phyloP scores from a whole-genome alignment of 2,113 vertebrate genomes.

The Rana temporaria region DNA sequence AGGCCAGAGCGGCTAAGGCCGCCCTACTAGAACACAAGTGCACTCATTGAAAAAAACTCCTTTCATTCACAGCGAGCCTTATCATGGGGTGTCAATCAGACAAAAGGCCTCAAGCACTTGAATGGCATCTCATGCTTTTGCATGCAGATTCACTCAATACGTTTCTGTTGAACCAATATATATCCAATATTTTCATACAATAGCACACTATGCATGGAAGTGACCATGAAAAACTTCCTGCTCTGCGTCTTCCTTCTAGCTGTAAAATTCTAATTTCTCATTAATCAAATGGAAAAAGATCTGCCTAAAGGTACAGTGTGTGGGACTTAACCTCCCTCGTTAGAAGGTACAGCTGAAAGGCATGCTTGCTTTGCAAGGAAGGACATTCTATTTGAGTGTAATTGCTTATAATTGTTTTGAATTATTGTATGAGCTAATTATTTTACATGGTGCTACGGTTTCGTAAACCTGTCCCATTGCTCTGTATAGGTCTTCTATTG shows the following conservation, averaged over 20 bases:
- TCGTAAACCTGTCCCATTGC: not conserved
- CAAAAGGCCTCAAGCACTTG: too few species aligned
- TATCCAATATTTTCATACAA: too few species aligned
- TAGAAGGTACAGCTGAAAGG: constrained; percentile 84
- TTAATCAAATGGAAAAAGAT: constrained; percentile 77
- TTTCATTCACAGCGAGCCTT: too few species aligned
- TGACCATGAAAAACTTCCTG: constrained; percentile 61
- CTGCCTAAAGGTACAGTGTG: constrained; percentile 75
- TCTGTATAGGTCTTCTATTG: constrained; percentile 9
- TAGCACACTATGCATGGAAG: too few species aligned
- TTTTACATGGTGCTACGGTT: not conserved
- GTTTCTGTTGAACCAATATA: too few species aligned
- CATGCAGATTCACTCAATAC: too few species aligned
- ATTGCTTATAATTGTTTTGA: constrained; percentile 65
- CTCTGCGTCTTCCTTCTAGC: constrained; percentile 79
- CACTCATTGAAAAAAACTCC: too few species aligned
- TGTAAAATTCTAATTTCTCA: constrained; percentile 81
- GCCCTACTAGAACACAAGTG: too few species aligned
- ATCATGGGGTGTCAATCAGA: too few species aligned
- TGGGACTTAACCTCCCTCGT: constrained; percentile 70
- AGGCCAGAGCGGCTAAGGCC: too few species aligned
- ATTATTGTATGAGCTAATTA: not conserved
- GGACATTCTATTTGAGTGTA: constrained; percentile 80
- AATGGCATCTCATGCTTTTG: too few species aligned
- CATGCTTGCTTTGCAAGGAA: constrained; percentile 74